Conservation (phyloP, 2,888 invertebrate genomes). For the Phalangium opilio region DNA sequence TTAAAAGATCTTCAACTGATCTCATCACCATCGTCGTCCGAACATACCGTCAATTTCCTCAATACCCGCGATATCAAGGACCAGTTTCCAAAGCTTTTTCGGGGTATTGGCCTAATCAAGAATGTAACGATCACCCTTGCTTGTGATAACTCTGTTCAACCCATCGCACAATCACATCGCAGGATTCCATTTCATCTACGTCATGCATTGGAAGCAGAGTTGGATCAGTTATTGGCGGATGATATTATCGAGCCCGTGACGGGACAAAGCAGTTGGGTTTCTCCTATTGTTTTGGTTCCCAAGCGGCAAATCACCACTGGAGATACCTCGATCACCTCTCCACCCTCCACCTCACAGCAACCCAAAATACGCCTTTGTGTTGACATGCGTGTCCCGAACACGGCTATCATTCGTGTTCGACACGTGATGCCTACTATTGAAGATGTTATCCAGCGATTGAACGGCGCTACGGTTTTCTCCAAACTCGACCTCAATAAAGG, state of each 20-base stretch:
- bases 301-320: too few species aligned
- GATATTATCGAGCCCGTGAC: background rate
- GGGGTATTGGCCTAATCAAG: background rate
- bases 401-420: background rate
- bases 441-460: background rate
- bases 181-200: conserved; percentile 19
- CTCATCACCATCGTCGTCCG: too few species aligned
- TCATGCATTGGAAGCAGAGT: conserved; percentile 6
- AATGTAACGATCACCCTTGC: conserved; percentile 6
- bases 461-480: conserved; percentile 16
- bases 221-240: background rate
- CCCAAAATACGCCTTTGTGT: background rate
- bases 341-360: too few species aligned
- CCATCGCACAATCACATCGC: conserved; percentile 14
- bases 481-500: too few species aligned
- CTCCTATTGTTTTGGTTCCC: background rate
- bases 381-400: background rate
- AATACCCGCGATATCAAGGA: too few species aligned
- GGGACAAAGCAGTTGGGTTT: background rate
- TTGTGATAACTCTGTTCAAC: conserved; percentile 9
- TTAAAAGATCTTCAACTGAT: too few species aligned
- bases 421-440: background rate
- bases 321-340: too few species aligned
- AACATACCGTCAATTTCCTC: too few species aligned
- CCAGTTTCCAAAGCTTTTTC: background rate